Conservation (phyloP, 1,140 invertebrate genomes). For the Diachasma alloeum region DNA sequence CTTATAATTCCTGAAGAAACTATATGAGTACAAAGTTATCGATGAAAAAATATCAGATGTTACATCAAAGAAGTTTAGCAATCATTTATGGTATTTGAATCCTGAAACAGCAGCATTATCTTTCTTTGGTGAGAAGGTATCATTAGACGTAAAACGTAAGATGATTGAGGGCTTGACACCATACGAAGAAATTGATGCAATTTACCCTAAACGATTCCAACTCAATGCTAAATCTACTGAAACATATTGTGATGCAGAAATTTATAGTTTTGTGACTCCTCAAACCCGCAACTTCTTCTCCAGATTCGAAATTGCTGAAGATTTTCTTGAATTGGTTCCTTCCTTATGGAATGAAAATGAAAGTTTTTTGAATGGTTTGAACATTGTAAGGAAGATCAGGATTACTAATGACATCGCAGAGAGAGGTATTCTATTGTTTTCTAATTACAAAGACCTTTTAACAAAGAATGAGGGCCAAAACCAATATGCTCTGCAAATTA, state of each 20-base stretch:
- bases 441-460: neutral
- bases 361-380: neutral
- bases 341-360: neutral
- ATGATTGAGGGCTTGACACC: constrained; percentile 9
- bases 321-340: constrained; percentile 20
- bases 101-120: constrained; percentile 34
- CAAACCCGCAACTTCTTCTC: constrained; percentile 16
- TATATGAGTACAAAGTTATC: constrained; percentile 29
- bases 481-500: neutral
- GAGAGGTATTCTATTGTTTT: neutral
- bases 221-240: constrained; percentile 22
- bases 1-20: constrained; percentile 35
- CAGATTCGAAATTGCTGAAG: constrained; percentile 20
- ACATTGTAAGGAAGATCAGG: neutral
- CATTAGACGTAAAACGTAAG: constrained; percentile 31
- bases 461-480: neutral
- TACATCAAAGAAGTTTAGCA: constrained; percentile 33
- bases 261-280: constrained; percentile 22
- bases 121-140: constrained; percentile 43
- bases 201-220: constrained; percentile 29
- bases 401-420: neutral
- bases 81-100: constrained; percentile 46
- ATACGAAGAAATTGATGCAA: neutral
- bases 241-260: neutral
- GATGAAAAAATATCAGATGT: constrained; percentile 26